These are phyloP conservation scores for Spodoptera littoralis DNA, from an alignment of 2,888 invertebrate species.

Conservation along the genomic window DNA sequence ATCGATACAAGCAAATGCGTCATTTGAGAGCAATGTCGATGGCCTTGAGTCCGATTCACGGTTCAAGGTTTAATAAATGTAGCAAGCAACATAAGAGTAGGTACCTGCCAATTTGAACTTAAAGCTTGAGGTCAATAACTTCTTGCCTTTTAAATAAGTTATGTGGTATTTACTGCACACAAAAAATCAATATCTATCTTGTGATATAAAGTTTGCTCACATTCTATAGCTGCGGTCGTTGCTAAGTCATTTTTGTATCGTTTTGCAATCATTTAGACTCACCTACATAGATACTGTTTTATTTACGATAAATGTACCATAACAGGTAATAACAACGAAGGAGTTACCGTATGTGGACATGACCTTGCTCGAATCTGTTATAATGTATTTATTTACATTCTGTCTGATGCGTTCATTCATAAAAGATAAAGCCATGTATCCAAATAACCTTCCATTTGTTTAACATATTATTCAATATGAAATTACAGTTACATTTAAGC, in stretches of 20 bases:
- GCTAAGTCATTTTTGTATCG: not conserved
- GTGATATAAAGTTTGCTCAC: slow-evolving; percentile 37
- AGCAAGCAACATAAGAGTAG: slow-evolving; percentile 64
- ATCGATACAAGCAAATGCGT: slow-evolving; percentile 79
- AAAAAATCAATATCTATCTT: slow-evolving; percentile 27
- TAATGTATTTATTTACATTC: slow-evolving; percentile 38
- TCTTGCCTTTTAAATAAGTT: slow-evolving; percentile 53
- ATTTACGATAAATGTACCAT: slow-evolving; percentile 13
- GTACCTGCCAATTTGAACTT: slow-evolving; percentile 63
- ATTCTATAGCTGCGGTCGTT: slow-evolving; percentile 18
- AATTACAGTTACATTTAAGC: no score
- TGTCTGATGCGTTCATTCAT: slow-evolving; percentile 41
- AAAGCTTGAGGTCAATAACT: slow-evolving; percentile 76
- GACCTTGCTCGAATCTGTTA: slow-evolving; percentile 36
- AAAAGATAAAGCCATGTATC: slow-evolving; percentile 28
- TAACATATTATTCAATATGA: slow-evolving; percentile 21
- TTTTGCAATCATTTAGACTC: no score
- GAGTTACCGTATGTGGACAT: slow-evolving; percentile 6
- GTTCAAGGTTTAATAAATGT: slow-evolving; percentile 72
- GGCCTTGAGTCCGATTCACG: slow-evolving; percentile 80
- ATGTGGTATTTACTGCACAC: slow-evolving; percentile 39
- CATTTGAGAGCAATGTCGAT: slow-evolving; percentile 82
- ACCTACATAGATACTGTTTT: not conserved
- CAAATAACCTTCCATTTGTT: slow-evolving; percentile 36
- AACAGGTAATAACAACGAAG: slow-evolving; percentile 19